A percentile compares a stretch with the other conserved stretches of the same genome.
These are phyloP conservation scores for Hapalemur alaotrensis DNA, from an alignment of 2,797 vertebrate species.

Conservation along the genomic window DNA sequence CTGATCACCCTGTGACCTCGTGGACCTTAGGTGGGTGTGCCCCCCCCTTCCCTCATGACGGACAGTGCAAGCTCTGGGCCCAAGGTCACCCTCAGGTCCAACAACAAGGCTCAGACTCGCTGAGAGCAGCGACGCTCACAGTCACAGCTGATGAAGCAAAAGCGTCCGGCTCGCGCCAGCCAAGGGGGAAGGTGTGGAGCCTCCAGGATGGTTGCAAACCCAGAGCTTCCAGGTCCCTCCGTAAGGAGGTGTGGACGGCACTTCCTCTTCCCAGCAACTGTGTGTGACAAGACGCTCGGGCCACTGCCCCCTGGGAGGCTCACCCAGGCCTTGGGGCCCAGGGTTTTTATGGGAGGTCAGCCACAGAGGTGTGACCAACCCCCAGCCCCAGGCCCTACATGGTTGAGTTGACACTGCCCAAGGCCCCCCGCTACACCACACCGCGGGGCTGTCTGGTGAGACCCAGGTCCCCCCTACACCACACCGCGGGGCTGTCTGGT, in stretches of 20 bases:
- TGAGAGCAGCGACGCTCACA: not conserved
- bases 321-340: not conserved
- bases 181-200: not conserved
- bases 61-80: not conserved
- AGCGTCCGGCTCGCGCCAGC: not conserved
- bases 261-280: not conserved
- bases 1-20: not conserved
- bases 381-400: not conserved
- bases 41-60: not conserved
- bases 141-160: not conserved
- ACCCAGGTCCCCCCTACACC: too few species aligned
- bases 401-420: not conserved
- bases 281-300: too few species aligned
- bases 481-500: too few species aligned
- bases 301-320: not conserved
- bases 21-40: not conserved
- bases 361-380: not conserved
- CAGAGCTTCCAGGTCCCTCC: not conserved
- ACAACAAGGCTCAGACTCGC: not conserved
- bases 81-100: not conserved
- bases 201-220: not conserved
- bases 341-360: not conserved
- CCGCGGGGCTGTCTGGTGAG: too few species aligned
- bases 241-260: not conserved
- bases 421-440: too few species aligned